Conservation (phyloP, 2,888 invertebrate genomes). For the Andricus curvator region DNA sequence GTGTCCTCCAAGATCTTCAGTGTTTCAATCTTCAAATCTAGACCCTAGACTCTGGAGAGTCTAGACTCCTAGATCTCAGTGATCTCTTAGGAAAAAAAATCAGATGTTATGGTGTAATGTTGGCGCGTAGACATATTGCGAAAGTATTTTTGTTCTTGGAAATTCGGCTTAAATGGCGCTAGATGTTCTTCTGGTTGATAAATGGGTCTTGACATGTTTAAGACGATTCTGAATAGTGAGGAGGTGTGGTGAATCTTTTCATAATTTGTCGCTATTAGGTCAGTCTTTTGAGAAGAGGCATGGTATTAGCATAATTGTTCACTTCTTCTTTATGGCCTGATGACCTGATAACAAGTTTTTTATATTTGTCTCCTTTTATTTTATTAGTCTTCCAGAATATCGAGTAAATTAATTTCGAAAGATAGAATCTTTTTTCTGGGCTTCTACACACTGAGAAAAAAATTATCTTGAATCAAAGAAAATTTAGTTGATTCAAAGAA, state of each 20-base stretch:
- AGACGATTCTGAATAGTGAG: slow-evolving; percentile 16
- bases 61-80: background rate
- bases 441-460: background rate
- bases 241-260: slow-evolving; percentile 29
- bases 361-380: background rate
- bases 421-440: background rate
- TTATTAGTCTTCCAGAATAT: background rate
- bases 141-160: slow-evolving; percentile 28
- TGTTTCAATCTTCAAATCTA: background rate
- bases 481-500: too few relatives aligned
- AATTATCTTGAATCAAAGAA: too few relatives aligned
- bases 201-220: slow-evolving; percentile 34
- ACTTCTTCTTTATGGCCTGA: slow-evolving; percentile 38
- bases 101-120: background rate
- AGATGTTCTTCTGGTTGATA: background rate
- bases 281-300: slow-evolving; percentile 29
- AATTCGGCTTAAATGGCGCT: slow-evolving; percentile 25
- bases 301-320: slow-evolving; percentile 34
- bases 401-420: background rate
- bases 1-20: slow-evolving; percentile 29
- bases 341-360: slow-evolving; percentile 11
- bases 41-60: background rate
- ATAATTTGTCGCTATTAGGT: slow-evolving; percentile 40
- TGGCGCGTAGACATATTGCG: background rate
- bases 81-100: background rate